phyloP scores from a whole-genome alignment of 2,797 vertebrate species.

The Gastrophryne carolinensis region DNA sequence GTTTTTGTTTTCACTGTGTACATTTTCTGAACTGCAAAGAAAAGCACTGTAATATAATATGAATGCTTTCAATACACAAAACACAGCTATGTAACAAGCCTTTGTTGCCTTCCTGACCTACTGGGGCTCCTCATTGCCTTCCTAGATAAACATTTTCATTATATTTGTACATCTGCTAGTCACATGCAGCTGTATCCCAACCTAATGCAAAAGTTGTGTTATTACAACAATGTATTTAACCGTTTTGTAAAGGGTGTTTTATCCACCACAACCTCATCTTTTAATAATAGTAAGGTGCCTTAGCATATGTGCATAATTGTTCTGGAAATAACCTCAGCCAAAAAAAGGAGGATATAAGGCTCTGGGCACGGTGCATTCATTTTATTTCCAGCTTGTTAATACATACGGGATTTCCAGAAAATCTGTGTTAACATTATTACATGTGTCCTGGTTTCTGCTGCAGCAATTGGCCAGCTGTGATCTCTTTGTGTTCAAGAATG shows the following conservation, averaged over 20 bases:
- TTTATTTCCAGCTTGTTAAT: constrained; percentile 2
- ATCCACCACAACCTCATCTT: neutral
- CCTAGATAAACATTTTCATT: no score
- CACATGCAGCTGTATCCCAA: neutral
- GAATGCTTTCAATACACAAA: no score
- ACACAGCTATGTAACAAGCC: neutral
- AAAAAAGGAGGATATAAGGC: neutral
- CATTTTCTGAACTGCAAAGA: neutral
- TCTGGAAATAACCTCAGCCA: neutral
- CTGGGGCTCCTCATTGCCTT: no score
- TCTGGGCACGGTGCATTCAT: neutral
- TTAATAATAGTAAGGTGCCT: neutral
- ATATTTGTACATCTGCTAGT: neutral
- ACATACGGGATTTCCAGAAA: neutral
- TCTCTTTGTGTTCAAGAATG: neutral
- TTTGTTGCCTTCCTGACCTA: neutral
- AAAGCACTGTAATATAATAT: neutral
- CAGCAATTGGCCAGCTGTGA: neutral
- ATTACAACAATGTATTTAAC: neutral
- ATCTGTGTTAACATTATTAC: constrained; percentile 5
- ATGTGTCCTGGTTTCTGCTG: neutral
- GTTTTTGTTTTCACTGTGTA: neutral
- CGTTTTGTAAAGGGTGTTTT: neutral
- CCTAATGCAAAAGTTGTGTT: neutral
- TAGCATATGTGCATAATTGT: constrained; percentile 9